Base-by-base conservation (phyloP, 2,797 vertebrate species). In the Acanthurus leucopareius region DNA sequence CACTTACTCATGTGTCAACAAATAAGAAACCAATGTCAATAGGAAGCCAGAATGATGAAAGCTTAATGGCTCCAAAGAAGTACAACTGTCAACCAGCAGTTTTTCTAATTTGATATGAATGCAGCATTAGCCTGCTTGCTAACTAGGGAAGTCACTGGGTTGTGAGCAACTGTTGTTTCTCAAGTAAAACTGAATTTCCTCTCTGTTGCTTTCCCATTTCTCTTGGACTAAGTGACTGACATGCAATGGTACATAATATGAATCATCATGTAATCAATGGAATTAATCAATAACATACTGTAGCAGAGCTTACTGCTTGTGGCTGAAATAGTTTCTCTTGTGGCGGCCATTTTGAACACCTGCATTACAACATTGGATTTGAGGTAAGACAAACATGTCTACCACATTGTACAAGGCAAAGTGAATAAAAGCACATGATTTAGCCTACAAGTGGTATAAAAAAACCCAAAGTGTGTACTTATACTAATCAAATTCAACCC, bases 221-320 rank as follows among this genome's bases (percentile, higher is more conserved):
- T 80, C 74, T 89, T 87, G 63, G 87, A 69, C 81, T 91, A 90
- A 84, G 75, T 69, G 62, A 85, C 80, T 71, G 87, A 79, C 90
- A 93, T 95, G 93, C 93, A 92, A 85, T 45, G 38, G 32, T 45
- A 88, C 93, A 88, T 83, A 66, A 83, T 60, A 10, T 71, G 40
- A 19, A 53, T 51, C 32, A 67, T 77, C 48, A 53, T 84, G 69
- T 63, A 44, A 68, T 82, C 70, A 78, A 79, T 25, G 58, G 61
- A 67, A 70, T 79, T 85, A 77, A 63, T 75, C 80, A 81, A 80
- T 74, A 79, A 38, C 70, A 65, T 74, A 79, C 56, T 52, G 69
- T 9, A 72, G 73, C 84, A 83, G 75, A 84, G 80, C 68, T 70
- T 48, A 59, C 45, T 83, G 80, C 60, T 58, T 35, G 73, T 62